Conservation (phyloP, 2,113 vertebrate genomes). For the Oncorhynchus keta region DNA sequence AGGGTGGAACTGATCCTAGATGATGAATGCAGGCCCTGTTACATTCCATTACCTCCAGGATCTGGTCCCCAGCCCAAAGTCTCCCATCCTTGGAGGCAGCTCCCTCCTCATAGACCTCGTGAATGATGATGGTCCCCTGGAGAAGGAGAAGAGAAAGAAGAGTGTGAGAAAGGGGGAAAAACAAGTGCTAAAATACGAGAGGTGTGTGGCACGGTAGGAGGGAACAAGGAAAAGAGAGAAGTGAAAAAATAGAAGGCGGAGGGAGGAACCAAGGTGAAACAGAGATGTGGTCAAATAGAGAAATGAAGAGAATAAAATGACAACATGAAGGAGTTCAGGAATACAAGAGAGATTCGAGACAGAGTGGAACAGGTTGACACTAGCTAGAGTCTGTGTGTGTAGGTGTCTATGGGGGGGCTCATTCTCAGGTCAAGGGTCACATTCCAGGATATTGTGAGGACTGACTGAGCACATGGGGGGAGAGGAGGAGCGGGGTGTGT, state of each 20-base stretch:
- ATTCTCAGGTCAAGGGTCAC: slow-evolving; percentile 57
- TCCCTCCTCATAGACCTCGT: slow-evolving; percentile 97
- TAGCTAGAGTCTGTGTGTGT: neutral
- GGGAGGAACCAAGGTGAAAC: neutral
- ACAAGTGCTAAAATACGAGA: neutral
- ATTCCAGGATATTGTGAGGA: slow-evolving; percentile 61
- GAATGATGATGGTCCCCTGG: slow-evolving; percentile 96
- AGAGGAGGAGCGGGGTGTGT: slow-evolving; percentile 21
- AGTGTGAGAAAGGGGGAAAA: neutral
- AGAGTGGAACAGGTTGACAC: slow-evolving; percentile 9
- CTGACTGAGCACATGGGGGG: slow-evolving; percentile 55
- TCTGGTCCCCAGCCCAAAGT: slow-evolving; percentile 97
- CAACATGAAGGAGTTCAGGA: neutral
- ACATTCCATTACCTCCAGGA: slow-evolving; percentile 84
- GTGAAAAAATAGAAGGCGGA: neutral
- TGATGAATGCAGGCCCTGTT: neutral
- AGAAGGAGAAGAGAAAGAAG: neutral
- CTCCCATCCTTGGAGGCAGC: slow-evolving; percentile 95
- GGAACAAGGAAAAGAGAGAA: neutral
- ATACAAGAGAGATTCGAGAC: neutral
- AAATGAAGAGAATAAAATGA: neutral
- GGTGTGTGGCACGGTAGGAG: neutral
- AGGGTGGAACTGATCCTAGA: no score
- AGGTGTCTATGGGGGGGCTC: slow-evolving; percentile 22
- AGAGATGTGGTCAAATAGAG: neutral